Base-by-base conservation (phyloP, 2,113 vertebrate species). In the Carassius gibelio region DNA sequence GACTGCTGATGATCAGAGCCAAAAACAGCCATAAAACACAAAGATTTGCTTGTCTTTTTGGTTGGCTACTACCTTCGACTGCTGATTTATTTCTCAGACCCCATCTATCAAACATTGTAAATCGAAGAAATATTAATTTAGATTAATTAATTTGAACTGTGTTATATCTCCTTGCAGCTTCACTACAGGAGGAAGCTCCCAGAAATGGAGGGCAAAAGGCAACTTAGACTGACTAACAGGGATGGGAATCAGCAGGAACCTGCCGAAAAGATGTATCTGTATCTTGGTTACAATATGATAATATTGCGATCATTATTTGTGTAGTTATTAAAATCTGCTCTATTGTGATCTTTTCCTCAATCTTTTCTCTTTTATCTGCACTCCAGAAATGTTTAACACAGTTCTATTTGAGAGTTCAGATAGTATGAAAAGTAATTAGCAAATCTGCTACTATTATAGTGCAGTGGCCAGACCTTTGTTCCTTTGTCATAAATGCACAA, bases 1-100 rank as follows among this genome's bases (percentile, higher is more conserved):
- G 84, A 82, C 84, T 85, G 85, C 64, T 62, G 78, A 75, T 42
- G 80, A 69, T 21, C n/a, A 23, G 59, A 19, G 30, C 48, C 66
- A 72, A 36, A 61, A 61, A 36, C 30, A 57, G 6, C 4, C 66
- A 0, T 30, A 36, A 52, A 57, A n/a, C 26, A 71, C 48, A 64
- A 30, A 14, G 21, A n/a, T 57, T 75, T 11, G 36, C 15, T 59
- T 23, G 9, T 76, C 71, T 69, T 76, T 30, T 81, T 23, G 17
- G 52, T 64, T 82, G 50, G 36, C 59, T 50, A 55, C 45, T 19
- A 76, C 26, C 7, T 30, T 9, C 55, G 48, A 10, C 15, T 76
- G 48, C 75, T 30, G 48, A 76, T 55, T 30, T 76, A 52, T 76
- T 55, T 76, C 1, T 50, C 15, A 55, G 75, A 52, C 17, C 19